Base-by-base conservation (phyloP, 2,797 vertebrate species). In the Choloepus didactylus region DNA sequence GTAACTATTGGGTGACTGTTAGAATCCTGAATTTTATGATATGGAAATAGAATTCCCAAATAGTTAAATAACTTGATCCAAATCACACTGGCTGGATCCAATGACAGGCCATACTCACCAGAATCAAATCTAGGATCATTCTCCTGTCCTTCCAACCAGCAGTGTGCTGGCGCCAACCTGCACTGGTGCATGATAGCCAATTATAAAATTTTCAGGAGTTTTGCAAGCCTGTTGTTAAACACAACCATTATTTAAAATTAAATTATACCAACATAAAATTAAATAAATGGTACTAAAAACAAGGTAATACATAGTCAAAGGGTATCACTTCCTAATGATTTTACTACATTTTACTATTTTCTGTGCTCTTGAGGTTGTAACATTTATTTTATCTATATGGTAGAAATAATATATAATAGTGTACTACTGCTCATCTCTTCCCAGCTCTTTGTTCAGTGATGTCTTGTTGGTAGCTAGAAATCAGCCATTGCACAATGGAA, bases 51-150 rank as follows among this genome's bases (percentile, higher is more conserved):
- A 83, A 7, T 16, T 16, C 69, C 60, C 35, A 75, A 82, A 89
- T 23, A 51, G 8, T 83, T 91, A 91, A 94, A 72, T 87, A 9
- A 82, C 69, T 87, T 87, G 51, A 81, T 75, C 29, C 70, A 91
- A 87, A 38, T 72, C 31, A 21, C 6, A 70, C 29, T 51, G 79
- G 5, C n/a, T 84, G 69, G 5, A 84, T 51, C 6, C 27, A 85
- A 2, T 66, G 2, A 15, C 21, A 90, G 62, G 56, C 7, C 14
- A 84, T 3, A 83, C 35, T 38, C 16, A 46, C 14, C 6, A 95
- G 25, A 87, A 80, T 89, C 60, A 81, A 15, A 27, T 29, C 15
- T 54, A n/a, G 44, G n/a, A 60, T 11, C 56, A 49, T 69, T 66
- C 3, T 51, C 77, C 27, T 83, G 69, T 70, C 10, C 38, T 86